Conservation (phyloP, 1,140 invertebrate genomes). For the Batillaria attramentaria region DNA sequence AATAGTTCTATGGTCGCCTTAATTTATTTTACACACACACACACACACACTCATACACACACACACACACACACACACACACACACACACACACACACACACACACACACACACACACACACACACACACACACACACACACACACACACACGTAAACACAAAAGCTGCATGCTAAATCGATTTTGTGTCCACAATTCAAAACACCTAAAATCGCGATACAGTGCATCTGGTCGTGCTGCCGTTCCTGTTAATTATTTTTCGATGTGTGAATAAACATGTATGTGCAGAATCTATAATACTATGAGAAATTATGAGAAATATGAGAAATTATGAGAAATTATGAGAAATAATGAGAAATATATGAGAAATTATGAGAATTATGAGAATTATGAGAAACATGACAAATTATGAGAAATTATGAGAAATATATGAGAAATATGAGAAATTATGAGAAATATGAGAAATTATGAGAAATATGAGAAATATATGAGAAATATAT, state of each 20-base stretch:
- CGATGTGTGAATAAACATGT: background rate
- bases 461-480: too few relatives aligned
- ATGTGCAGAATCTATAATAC: too few relatives aligned
- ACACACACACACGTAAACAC: background rate
- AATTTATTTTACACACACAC: background rate
- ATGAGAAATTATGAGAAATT: too few relatives aligned
- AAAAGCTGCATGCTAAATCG: background rate
- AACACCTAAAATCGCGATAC: background rate
- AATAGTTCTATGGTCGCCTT: background rate
- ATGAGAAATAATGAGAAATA: too few relatives aligned
- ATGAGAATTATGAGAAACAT: too few relatives aligned
- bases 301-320: too few relatives aligned
- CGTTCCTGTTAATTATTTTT: background rate
- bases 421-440: too few relatives aligned
- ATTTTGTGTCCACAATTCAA: background rate
- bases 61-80: constrained; percentile 2
- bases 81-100: constrained; percentile 2
- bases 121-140: constrained; percentile 2
- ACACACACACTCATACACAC: background rate
- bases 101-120: constrained; percentile 2
- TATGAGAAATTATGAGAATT: too few relatives aligned
- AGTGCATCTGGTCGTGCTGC: background rate
- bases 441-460: too few relatives aligned
- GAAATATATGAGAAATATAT: too few relatives aligned
- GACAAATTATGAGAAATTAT: too few relatives aligned